These are phyloP conservation scores for Brenthis hecate DNA, from an alignment of 2,888 invertebrate genomes.

Conservation along the genomic window DNA sequence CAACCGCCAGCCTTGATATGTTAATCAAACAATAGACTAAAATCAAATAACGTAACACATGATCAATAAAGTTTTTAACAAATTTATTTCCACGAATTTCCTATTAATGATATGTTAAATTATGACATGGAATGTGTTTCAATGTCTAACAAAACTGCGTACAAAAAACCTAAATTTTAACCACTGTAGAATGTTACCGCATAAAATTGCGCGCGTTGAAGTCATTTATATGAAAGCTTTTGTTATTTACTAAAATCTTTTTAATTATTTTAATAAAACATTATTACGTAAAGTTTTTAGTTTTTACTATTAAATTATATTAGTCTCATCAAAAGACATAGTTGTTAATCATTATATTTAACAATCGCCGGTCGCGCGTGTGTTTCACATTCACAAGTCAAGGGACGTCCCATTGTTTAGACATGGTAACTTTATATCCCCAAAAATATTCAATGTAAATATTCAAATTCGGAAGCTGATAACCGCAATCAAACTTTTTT, in stretches of 20 bases:
- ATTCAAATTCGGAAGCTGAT: conserved; percentile 82
- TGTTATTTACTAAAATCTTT: background rate
- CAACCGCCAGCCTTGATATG: conserved; percentile 79
- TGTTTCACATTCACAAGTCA: background rate
- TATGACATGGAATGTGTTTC: no score
- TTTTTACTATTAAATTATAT: no score
- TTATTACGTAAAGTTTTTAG: no score
- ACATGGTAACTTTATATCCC: conserved; percentile 45
- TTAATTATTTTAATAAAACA: background rate
- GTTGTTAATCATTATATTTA: no score
- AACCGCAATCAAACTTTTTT: conserved; percentile 79
- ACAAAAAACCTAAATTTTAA: background rate
- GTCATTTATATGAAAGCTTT: conserved; percentile 32
- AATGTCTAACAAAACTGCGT: no score
- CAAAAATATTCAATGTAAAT: conserved; percentile 73
- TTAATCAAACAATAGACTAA: conserved; percentile 80
- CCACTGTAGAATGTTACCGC: no score
- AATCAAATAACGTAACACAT: conserved; percentile 74
- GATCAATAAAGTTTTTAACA: conserved; percentile 71
- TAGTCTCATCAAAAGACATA: no score
- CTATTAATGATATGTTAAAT: no score
- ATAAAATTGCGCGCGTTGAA: conserved; percentile 36
- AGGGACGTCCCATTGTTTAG: conserved; percentile 33
- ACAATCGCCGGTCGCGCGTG: background rate
- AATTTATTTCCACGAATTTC: conserved; percentile 49